A percentile compares a stretch with the other conserved stretches of the same genome.
Evolutionary conservation across 2,888 invertebrate species (phyloP).

Genomic region (Scaeva pyrastri): DNA sequence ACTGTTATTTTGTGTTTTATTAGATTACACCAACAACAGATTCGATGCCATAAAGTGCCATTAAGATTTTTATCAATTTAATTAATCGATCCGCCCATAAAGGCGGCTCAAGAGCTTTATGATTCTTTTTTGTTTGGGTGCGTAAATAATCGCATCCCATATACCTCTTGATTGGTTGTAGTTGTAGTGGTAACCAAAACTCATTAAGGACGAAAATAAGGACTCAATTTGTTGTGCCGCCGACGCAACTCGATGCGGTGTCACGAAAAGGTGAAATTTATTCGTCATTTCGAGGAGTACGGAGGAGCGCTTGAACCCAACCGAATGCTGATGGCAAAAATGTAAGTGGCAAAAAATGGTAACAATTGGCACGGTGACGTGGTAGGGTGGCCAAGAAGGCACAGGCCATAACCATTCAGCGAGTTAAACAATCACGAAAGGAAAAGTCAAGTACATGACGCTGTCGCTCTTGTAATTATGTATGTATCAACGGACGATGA

Average conservation of each 20-base stretch:
- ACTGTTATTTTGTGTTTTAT: not conserved
- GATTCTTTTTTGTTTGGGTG: conserved; percentile 1
- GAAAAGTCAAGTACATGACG: conserved; percentile 26
- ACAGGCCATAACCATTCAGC: not conserved
- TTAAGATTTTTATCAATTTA: conserved; percentile 66
- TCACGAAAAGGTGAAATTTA: conserved; percentile 18
- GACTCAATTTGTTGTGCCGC: conserved; percentile 12
- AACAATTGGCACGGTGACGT: not conserved
- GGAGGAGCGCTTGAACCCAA: not conserved
- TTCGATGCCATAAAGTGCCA: conserved; percentile 13
- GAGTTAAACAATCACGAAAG: conserved; percentile 16
- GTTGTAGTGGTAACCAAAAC: conserved; percentile 4
- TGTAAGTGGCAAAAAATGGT: conserved; percentile 19
- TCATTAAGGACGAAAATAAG: conserved; percentile 34
- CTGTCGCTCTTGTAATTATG: not conserved
- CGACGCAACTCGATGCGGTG: no score
- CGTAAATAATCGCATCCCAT: not conserved
- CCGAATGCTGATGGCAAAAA: conserved; percentile 15
- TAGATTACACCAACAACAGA: not conserved
- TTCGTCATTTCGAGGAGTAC: conserved; percentile 11
- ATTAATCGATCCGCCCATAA: conserved; percentile 61
- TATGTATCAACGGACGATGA: not conserved
- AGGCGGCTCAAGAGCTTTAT: not conserved
- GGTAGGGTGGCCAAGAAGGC: not conserved
- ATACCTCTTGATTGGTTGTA: not conserved